Percentiles rank a stretch among this genome's conserved stretches.
These are phyloP conservation scores for Wasmannia auropunctata DNA, from an alignment of 1,140 invertebrate species.

Conservation along the genomic window DNA sequence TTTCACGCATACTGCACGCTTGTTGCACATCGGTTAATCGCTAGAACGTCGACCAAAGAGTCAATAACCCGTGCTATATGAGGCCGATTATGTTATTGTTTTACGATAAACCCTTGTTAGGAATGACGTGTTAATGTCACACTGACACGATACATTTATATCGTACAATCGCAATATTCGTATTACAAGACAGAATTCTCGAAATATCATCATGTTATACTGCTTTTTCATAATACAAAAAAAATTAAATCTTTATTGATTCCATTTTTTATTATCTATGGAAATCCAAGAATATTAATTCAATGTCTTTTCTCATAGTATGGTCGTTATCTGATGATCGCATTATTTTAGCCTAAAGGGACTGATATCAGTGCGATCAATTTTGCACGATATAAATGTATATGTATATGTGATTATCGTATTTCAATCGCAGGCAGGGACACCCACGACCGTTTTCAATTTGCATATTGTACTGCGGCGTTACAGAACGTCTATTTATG, in stretches of 20 bases:
- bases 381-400: conserved; percentile 2
- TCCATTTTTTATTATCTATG: too few relatives aligned
- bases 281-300: neutral
- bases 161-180: neutral
- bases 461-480: conserved; percentile 33
- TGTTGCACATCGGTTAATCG: neutral
- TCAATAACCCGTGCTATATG: conserved; percentile 63
- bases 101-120: conserved; percentile 49
- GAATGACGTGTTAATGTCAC: conserved; percentile 2
- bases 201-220: neutral
- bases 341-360: neutral
- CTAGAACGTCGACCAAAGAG: conserved; percentile 35
- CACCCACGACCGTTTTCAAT: conserved; percentile 35
- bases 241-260: neutral
- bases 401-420: conserved; percentile 23
- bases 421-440: conserved; percentile 15
- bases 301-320: neutral
- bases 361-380: conserved; percentile 13
- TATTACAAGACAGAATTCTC: neutral
- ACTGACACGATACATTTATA: neutral
- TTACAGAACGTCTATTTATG: conserved; percentile 52
- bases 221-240: neutral
- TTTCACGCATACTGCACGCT: conserved; percentile 11
- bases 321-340: neutral
- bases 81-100: conserved; percentile 23